Conservation (phyloP, 30 jellyfish, hydroid and myxozoan genomes). For the Mastigias papua region DNA sequence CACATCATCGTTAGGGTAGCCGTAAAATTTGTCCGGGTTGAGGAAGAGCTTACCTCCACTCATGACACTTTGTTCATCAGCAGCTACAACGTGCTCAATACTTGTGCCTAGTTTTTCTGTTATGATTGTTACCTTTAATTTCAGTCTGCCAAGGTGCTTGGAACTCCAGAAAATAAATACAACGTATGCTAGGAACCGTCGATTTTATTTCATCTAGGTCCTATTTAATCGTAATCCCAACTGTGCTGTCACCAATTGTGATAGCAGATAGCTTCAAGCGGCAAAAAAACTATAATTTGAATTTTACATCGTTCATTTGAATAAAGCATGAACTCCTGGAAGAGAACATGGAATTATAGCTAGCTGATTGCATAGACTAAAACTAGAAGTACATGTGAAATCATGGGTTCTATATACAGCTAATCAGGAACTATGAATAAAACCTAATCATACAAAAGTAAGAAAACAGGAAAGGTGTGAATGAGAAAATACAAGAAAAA, state of each 20-base stretch:
- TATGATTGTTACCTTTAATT: conserved; percentile 11
- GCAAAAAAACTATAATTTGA: background rate
- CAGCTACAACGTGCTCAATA: background rate
- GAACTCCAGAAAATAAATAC: conserved; percentile 8
- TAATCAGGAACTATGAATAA: background rate
- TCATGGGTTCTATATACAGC: background rate
- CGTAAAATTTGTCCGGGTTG: background rate
- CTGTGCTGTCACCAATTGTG: conserved; percentile 65
- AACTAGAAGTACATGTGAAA: background rate
- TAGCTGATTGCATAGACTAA: background rate
- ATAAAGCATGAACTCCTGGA: background rate
- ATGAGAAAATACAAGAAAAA: background rate
- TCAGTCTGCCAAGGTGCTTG: background rate
- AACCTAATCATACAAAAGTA: background rate
- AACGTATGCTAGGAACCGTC: conserved; percentile 35
- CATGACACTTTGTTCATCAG: too few relatives aligned
- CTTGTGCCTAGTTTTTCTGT: background rate
- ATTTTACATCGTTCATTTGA: background rate
- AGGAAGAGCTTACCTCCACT: too few relatives aligned
- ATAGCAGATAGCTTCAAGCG: conserved; percentile 4
- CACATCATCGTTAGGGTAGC: conserved; percentile 12
- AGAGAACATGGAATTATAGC: background rate
- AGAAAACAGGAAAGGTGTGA: conserved; percentile 5
- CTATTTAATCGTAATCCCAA: conserved; percentile 52
- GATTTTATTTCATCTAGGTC: conserved; percentile 55